Percentiles rank a stretch among this genome's conserved stretches.
These are phyloP conservation scores for Aleiodes sp. DNA, from an alignment of 1,140 invertebrate genomes.

Conservation along the genomic window DNA sequence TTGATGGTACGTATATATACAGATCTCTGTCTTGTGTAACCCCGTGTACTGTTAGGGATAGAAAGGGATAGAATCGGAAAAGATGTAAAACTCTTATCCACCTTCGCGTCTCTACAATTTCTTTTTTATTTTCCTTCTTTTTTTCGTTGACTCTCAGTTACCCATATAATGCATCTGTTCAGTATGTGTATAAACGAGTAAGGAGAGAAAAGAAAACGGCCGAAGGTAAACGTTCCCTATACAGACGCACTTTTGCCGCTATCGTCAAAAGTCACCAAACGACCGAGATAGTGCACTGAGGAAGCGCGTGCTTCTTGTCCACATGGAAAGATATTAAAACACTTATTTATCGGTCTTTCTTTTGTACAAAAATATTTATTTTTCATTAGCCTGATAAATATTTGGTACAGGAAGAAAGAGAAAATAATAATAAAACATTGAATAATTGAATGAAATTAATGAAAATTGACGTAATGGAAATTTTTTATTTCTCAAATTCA, in stretches of 20 bases:
- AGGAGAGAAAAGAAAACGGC: not conserved
- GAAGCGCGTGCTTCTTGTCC: constrained; percentile 25
- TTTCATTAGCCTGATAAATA: not conserved
- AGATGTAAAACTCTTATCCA: constrained; percentile 7
- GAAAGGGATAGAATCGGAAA: not conserved
- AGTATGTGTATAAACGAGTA: not conserved
- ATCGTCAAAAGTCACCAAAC: constrained; percentile 8
- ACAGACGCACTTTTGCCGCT: constrained; percentile 8
- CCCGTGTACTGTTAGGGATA: not conserved
- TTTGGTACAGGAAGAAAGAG: not conserved
- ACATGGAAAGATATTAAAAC: not conserved
- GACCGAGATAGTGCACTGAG: not conserved
- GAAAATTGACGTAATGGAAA: too few relatives aligned
- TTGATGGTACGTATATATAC: constrained; percentile 29
- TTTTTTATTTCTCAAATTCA: too few relatives aligned
- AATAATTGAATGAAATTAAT: too few relatives aligned
- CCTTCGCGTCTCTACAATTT: not conserved
- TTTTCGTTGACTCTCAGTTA: not conserved
- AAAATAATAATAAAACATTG: too few relatives aligned
- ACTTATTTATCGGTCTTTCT: not conserved
- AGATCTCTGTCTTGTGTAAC: not conserved
- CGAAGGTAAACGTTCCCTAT: not conserved
- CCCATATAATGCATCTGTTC: constrained; percentile 1
- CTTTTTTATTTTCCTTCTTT: not conserved
- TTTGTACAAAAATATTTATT: constrained; percentile 4